phyloP scores from a whole-genome alignment of 2,888 invertebrate genomes.

The Gortyna flavago region DNA sequence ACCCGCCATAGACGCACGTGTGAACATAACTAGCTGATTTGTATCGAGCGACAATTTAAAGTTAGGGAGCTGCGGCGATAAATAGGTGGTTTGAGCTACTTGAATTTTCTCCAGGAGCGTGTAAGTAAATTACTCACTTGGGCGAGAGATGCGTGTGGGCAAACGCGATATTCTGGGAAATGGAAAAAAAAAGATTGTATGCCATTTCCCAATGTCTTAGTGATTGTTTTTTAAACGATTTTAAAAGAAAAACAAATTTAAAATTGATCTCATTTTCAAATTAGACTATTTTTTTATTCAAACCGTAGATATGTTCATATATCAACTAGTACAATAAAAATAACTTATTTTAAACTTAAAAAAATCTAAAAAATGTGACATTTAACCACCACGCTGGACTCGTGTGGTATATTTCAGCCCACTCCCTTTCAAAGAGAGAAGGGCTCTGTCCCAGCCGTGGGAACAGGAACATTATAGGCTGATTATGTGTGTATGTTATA shows the following conservation, averaged over 20 bases:
- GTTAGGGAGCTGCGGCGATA: slow-evolving; percentile 16
- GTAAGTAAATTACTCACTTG: not conserved
- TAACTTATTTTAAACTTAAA: not conserved
- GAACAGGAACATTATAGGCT: too few species aligned
- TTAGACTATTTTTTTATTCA: not conserved
- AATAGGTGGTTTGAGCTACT: slow-evolving; percentile 17
- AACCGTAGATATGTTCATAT: not conserved
- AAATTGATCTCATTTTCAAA: too few species aligned
- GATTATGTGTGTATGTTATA: too few species aligned
- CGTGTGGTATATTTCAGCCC: too few species aligned
- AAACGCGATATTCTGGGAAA: not conserved
- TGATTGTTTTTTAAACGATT: too few species aligned
- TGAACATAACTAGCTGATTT: slow-evolving; percentile 42
- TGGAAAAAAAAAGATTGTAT: too few species aligned
- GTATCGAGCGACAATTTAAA: slow-evolving; percentile 29
- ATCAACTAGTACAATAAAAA: too few species aligned
- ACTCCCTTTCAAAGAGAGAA: too few species aligned
- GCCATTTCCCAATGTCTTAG: not conserved
- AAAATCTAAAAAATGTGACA: too few species aligned
- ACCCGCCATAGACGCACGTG: slow-evolving; percentile 33
- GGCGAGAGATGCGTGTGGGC: not conserved
- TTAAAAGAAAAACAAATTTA: too few species aligned
- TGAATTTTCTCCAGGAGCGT: not conserved
- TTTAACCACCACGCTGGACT: too few species aligned
- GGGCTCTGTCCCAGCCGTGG: too few species aligned